Percentiles rank a stretch among this genome's conserved stretches.
Conservation (phyloP, 2,113 vertebrate species). For the Antigone vipio region DNA sequence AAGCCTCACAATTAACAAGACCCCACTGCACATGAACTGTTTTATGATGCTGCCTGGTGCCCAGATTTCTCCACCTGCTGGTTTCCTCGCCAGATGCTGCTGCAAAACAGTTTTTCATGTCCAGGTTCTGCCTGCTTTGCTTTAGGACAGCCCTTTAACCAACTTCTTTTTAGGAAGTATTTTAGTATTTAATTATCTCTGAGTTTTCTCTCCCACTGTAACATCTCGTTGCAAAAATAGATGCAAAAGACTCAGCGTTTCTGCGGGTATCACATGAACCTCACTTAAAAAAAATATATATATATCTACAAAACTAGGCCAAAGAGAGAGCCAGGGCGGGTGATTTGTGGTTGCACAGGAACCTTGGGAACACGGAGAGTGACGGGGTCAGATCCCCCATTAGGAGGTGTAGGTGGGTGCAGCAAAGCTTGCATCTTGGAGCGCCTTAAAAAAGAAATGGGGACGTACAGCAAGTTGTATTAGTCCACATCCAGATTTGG, state of each 20-base stretch:
- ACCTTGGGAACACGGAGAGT: accelerated
- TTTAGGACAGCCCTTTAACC: neutral
- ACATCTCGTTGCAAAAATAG: neutral
- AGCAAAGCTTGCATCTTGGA: neutral
- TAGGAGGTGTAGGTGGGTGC: neutral
- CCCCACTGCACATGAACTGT: neutral
- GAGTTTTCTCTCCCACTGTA: neutral
- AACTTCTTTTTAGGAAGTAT: neutral
- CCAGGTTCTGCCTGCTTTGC: neutral
- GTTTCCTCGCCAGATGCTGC: neutral
- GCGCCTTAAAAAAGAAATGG: accelerated
- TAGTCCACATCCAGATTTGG: neutral
- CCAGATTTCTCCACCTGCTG: neutral
- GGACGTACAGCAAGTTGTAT: neutral
- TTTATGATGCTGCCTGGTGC: neutral
- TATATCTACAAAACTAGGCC: neutral
- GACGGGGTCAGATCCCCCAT: accelerated
- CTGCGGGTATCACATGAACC: neutral
- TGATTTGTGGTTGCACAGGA: neutral
- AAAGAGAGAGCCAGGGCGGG: neutral
- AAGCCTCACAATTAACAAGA: neutral
- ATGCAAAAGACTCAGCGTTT: neutral
- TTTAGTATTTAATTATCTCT: neutral
- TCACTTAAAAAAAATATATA: neutral
- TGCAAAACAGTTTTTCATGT: neutral